These are phyloP conservation scores for Picus viridis DNA, from an alignment of 2,797 vertebrate species.

Conservation along the genomic window DNA sequence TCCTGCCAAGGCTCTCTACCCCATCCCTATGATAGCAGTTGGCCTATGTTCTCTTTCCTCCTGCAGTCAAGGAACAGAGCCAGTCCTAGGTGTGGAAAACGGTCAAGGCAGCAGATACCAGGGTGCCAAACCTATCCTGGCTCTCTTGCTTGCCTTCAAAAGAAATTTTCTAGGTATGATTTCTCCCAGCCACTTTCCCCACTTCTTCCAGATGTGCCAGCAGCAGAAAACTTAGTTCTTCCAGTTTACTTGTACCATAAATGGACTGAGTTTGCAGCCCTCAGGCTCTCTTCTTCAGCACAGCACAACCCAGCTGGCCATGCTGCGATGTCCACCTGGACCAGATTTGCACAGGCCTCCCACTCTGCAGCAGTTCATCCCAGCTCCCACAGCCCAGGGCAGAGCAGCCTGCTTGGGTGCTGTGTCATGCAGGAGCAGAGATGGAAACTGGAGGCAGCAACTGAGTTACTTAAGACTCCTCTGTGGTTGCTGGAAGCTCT, in stretches of 20 bases:
- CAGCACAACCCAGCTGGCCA: not conserved
- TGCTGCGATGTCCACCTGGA: not conserved
- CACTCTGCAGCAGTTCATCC: not conserved
- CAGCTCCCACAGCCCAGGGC: not conserved
- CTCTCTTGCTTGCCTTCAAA: not conserved
- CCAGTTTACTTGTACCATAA: not conserved
- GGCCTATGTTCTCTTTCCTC: not conserved
- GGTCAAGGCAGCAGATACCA: not conserved
- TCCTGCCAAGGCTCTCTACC: not conserved
- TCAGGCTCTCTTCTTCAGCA: not conserved
- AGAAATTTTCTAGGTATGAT: not conserved
- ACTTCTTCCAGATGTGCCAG: not conserved
- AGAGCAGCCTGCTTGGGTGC: not conserved
- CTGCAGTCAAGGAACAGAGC: not conserved
- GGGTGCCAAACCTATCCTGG: not conserved
- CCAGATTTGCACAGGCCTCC: not conserved
- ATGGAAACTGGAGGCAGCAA: not conserved
- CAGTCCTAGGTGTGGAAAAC: not conserved
- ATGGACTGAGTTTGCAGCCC: not conserved
- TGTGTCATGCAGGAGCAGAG: accelerated
- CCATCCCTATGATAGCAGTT: not conserved
- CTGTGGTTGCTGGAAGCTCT: not conserved
- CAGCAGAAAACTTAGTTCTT: not conserved
- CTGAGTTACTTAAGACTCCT: not conserved
- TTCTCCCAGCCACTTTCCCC: not conserved